A percentile compares a stretch with the other conserved stretches of the same genome.
Evolutionary conservation across 2,797 vertebrate genomes (phyloP).

Genomic region (Tamandua tetradactyla): DNA sequence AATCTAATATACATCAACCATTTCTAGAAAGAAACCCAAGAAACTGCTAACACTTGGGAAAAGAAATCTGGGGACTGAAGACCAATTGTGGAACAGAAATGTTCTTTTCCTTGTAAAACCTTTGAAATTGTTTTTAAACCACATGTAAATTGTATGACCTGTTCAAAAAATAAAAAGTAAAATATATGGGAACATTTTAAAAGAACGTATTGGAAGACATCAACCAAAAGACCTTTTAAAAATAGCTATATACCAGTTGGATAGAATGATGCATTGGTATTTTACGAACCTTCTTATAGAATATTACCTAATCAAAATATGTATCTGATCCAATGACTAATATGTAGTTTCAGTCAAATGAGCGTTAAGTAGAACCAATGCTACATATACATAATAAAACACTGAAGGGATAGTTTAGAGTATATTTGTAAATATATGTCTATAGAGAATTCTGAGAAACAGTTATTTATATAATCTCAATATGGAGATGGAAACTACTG

Average conservation of each 20-base stretch:
- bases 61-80: background rate
- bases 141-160: background rate
- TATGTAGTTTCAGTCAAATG: background rate
- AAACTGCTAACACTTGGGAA: background rate
- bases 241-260: background rate
- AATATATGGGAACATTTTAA: background rate
- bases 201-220: background rate
- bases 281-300: background rate
- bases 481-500: background rate
- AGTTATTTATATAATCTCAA: background rate
- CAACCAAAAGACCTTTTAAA: background rate
- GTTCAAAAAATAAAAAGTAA: background rate
- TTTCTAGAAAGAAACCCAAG: background rate
- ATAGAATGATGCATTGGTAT: background rate
- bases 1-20: background rate
- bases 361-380: background rate
- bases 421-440: background rate
- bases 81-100: background rate
- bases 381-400: background rate
- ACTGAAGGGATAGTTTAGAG: background rate
- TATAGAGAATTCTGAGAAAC: background rate
- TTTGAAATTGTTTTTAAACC: background rate
- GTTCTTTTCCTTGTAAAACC: background rate
- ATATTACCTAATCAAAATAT: background rate
- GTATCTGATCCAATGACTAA: background rate